phyloP scores from a whole-genome alignment of 2,888 invertebrate species.

The Melanostoma scalare region DNA sequence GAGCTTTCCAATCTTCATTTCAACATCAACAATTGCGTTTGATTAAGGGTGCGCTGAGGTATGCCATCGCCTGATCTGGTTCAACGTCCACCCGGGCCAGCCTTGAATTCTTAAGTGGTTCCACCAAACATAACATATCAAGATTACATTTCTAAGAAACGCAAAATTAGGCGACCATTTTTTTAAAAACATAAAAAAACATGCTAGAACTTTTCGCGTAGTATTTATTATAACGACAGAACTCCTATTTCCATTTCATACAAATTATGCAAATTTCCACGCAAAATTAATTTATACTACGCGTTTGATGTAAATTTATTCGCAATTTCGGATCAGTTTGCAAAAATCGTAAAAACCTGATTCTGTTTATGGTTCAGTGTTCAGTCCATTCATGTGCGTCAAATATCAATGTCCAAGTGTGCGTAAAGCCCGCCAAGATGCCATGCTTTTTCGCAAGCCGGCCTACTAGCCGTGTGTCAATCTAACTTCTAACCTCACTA shows the following conservation, averaged over 20 bases:
- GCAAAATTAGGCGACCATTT: neutral
- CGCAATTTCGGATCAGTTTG: conserved; percentile 50
- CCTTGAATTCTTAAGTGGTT: conserved; percentile 45
- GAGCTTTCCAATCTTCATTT: neutral
- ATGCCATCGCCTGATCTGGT: conserved; percentile 37
- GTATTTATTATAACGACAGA: neutral
- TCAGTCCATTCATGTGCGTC: conserved; percentile 48
- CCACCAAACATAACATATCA: conserved; percentile 9
- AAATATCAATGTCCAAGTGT: neutral
- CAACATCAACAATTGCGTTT: neutral
- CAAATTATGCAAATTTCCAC: conserved; percentile 49
- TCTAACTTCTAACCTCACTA: neutral
- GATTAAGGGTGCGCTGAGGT: conserved; percentile 8
- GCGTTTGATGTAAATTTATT: conserved; percentile 52
- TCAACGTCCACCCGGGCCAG: conserved; percentile 60
- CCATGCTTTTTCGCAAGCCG: too few species aligned
- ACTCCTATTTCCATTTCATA: conserved; percentile 48
- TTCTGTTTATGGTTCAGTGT: conserved; percentile 17
- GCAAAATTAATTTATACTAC: conserved; percentile 37
- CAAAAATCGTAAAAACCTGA: conserved; percentile 58
- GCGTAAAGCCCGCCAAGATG: neutral
- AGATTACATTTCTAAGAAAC: conserved; percentile 34
- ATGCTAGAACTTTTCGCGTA: conserved; percentile 54
- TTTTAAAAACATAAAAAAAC: conserved; percentile 4
- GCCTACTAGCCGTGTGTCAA: neutral